Percentiles rank a stretch among this genome's conserved stretches.
phyloP scores from a whole-genome alignment of 2,888 invertebrate species.

The Hyles lineata region DNA sequence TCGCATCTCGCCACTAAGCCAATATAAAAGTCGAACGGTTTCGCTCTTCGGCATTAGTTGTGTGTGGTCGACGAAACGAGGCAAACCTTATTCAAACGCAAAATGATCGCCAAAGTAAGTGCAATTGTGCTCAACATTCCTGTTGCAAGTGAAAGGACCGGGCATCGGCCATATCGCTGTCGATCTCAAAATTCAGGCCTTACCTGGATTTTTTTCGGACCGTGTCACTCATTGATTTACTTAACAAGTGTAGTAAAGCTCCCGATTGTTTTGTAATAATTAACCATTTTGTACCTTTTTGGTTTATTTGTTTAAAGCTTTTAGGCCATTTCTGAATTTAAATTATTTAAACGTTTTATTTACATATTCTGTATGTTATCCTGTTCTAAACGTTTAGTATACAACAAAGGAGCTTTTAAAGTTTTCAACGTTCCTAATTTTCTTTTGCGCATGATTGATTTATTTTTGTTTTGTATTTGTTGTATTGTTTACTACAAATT shows the following conservation, averaged over 20 bases:
- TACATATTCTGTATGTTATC: too few species aligned
- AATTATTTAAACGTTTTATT: too few species aligned
- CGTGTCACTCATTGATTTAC: background rate
- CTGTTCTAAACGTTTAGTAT: too few species aligned
- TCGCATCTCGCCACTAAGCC: constrained; percentile 75
- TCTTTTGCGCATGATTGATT: too few species aligned
- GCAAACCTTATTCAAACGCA: constrained; percentile 79
- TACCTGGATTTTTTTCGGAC: background rate
- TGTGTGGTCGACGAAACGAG: constrained; percentile 81
- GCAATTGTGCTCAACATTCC: constrained; percentile 52
- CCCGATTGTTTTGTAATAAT: background rate
- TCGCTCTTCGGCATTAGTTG: constrained; percentile 76
- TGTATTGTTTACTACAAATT: too few species aligned
- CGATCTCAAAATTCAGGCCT: constrained; percentile 25
- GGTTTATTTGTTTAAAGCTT: too few species aligned
- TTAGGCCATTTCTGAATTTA: too few species aligned
- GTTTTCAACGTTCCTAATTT: too few species aligned
- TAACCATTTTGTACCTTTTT: too few species aligned
- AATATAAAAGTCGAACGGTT: constrained; percentile 79
- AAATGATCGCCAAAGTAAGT: constrained; percentile 84
- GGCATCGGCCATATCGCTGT: constrained; percentile 32
- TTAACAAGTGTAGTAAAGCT: background rate
- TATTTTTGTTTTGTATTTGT: too few species aligned
- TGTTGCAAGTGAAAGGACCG: constrained; percentile 66
- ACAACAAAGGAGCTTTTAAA: too few species aligned